Evolutionary conservation across 2,888 invertebrate genomes (phyloP), one percentile per base, ranked within the genome.

Genomic region (Stenoptilia bipunctidactyla): DNA sequence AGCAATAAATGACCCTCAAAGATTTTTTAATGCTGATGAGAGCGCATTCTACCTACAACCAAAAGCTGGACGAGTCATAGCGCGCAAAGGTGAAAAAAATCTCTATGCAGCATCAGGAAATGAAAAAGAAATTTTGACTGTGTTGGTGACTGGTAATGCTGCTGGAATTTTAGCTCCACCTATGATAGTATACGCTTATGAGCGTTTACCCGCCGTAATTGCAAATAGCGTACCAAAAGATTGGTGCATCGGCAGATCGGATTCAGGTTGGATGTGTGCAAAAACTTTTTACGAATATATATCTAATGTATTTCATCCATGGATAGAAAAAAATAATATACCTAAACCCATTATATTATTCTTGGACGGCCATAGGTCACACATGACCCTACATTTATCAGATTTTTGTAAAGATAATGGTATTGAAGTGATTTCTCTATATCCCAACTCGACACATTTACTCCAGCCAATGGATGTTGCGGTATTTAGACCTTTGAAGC

Each of bases 211-310:
- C 1, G 10, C 41, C 2, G 1, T 34, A 2, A 40, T 50, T 8
- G 13, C 40, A 4, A 15, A 34, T 13, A 43, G 27, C n/a, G 42
- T 53, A 13, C 45, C 49, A 15, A 37, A 44, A 38, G 35, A 39
- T 12, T 58, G 44, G 48, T 44, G 42, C 6, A 45, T 49, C 2
- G 61, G 64, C 1, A 41, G 52, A 15, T 56, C 58, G 2, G 50
- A 58, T 12, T 42, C 39, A 36, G 64, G 62, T 1, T 65, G 56
- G 61, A 68, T 66, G 61, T 54, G 50, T 15, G 44, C 48, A 1
- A 47, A 46, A 20, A 59, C 61, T 1, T 66, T 66, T 46, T 66
- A 45, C 47, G 60, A 66, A 45, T 66, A 58, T 40, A 45, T 65
- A 1, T 43, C 54, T 1, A 66, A 68, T 39, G 43, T 61, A 15